Evolutionary conservation across 2,888 invertebrate genomes (phyloP).

Genomic region (Oasisia sp.): DNA sequence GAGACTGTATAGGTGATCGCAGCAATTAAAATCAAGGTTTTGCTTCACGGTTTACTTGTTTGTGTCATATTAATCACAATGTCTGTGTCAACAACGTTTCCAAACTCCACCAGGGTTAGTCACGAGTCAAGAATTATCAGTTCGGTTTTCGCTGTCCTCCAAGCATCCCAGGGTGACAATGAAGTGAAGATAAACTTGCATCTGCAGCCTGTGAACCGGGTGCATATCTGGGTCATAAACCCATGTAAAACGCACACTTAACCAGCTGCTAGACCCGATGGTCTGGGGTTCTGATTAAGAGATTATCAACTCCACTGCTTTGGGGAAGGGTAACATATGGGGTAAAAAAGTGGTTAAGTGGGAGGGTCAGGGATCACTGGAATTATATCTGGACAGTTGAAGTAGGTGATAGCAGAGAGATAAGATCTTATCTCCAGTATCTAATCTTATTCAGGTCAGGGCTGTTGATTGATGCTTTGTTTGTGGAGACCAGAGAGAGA

Average conservation of each 20-base stretch:
- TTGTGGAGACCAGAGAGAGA: neutral
- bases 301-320: neutral
- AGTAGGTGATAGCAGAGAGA: neutral
- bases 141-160: neutral
- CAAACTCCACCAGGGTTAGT: neutral
- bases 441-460: neutral
- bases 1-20: neutral
- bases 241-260: conserved; percentile 6
- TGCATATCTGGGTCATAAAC: conserved; percentile 17
- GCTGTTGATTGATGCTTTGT: neutral
- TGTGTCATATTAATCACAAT: neutral
- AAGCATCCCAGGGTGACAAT: neutral
- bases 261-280: neutral
- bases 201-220: neutral
- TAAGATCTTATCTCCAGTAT: neutral
- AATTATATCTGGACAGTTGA: conserved; percentile 4
- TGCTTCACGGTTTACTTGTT: neutral
- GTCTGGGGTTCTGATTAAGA: neutral
- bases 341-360: neutral
- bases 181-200: neutral
- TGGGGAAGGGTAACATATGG: neutral
- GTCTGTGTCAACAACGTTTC: neutral
- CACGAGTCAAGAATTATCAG: neutral
- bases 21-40: neutral
- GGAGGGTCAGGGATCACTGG: neutral